A percentile compares a stretch with the other conserved stretches of the same genome.
Conservation (phyloP, 2,797 vertebrate species). For the Pangasius sanitwongsei region DNA sequence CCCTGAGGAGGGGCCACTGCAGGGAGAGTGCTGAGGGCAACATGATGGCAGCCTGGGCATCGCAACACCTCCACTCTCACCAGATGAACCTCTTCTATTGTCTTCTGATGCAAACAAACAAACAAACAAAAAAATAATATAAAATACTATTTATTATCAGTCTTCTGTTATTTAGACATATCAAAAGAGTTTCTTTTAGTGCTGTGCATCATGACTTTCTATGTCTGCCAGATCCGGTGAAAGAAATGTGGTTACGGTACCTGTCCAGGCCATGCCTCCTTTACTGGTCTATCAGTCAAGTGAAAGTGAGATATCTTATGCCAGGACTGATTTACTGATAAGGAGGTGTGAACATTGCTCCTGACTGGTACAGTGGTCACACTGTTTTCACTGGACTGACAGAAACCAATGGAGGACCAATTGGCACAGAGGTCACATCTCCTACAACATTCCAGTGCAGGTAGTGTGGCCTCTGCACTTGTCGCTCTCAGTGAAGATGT, state of each 20-base stretch:
- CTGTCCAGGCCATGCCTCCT: background rate
- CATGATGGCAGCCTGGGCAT: constrained; percentile 96
- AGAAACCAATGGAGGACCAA: background rate
- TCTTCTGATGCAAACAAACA: constrained; percentile 77
- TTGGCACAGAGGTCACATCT: background rate
- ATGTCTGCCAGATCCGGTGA: background rate
- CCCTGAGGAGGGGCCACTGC: constrained; percentile 85
- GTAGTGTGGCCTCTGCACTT: background rate
- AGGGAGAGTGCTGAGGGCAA: constrained; percentile 97
- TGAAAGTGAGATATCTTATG: too few relatives aligned
- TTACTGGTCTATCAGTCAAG: background rate
- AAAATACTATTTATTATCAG: background rate
- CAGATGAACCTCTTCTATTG: constrained; percentile 77
- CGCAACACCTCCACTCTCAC: constrained; percentile 83
- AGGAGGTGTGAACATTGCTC: background rate
- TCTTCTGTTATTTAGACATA: constrained; percentile 7
- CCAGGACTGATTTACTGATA: background rate
- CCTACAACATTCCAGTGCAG: background rate
- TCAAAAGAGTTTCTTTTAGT: background rate
- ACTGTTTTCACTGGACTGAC: background rate
- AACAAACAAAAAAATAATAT: constrained; percentile 21
- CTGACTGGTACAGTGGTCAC: background rate
- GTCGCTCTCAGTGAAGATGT: background rate
- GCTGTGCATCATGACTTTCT: background rate
- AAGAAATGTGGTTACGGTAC: background rate